These are phyloP conservation scores for Dufourea novaeangliae DNA, from an alignment of 1,140 invertebrate genomes.

Conservation along the genomic window DNA sequence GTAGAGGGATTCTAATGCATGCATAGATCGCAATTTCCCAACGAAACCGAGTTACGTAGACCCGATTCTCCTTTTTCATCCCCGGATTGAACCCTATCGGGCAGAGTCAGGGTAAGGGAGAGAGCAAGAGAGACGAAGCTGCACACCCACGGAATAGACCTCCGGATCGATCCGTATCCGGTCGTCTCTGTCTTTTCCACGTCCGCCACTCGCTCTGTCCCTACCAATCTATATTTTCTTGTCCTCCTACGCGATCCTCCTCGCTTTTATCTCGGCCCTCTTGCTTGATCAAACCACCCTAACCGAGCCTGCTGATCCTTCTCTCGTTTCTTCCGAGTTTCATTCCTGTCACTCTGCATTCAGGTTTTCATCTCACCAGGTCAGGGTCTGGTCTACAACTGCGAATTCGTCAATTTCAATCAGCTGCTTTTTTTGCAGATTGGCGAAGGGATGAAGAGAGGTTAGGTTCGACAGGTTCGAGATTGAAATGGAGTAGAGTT, in stretches of 20 bases:
- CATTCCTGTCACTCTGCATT: background rate
- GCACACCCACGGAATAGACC: conserved; percentile 21
- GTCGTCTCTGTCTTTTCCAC: conserved; percentile 12
- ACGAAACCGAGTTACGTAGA: conserved; percentile 13
- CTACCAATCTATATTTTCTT: conserved; percentile 32
- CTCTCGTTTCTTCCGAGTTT: background rate
- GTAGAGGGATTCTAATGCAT: conserved; percentile 3
- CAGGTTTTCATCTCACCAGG: background rate
- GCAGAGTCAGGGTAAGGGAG: background rate
- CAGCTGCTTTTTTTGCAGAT: background rate
- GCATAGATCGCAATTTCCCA: conserved; percentile 21
- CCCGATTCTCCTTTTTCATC: background rate
- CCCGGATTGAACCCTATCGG: background rate
- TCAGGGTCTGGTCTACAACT: background rate
- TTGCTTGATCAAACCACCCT: conserved; percentile 3
- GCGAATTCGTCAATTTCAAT: background rate
- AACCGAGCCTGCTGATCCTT: background rate
- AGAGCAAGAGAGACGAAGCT: background rate
- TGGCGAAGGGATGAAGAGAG: background rate
- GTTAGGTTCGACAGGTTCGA: background rate
- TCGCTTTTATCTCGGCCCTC: conserved; percentile 13
- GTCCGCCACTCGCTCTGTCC: background rate
- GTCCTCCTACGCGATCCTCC: conserved; percentile 8
- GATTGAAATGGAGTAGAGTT: too few species aligned
- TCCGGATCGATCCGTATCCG: conserved; percentile 37